phyloP scores from a whole-genome alignment of 2,797 vertebrate genomes.

The Intellagama lesueurii region DNA sequence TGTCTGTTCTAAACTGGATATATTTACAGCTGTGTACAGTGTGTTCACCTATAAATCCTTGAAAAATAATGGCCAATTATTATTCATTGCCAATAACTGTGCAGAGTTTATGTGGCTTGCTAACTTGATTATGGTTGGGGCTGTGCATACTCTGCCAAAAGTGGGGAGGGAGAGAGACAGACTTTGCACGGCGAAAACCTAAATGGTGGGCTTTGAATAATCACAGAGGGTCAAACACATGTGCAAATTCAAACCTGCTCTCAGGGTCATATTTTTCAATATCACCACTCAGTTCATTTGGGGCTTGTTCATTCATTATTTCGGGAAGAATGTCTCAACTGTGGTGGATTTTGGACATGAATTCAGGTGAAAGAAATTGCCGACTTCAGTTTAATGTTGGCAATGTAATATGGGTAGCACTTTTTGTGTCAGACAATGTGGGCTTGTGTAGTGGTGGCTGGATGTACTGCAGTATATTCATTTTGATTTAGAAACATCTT shows the following conservation, averaged over 20 bases:
- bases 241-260: conserved; percentile 4
- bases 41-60: background rate
- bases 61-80: background rate
- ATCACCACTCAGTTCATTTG: background rate
- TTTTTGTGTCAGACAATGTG: too few relatives aligned
- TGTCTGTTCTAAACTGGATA: background rate
- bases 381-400: too few relatives aligned
- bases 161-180: background rate
- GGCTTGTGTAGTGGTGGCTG: too few relatives aligned
- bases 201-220: conserved; percentile 13
- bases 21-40: background rate
- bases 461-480: too few relatives aligned
- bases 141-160: conserved; percentile 6
- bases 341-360: background rate
- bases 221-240: conserved; percentile 5
- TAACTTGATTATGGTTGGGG: background rate
- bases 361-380: too few relatives aligned
- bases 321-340: background rate
- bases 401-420: too few relatives aligned
- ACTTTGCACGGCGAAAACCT: background rate
- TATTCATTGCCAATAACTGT: background rate
- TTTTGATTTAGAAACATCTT: too few relatives aligned
- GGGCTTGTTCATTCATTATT: background rate
- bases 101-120: background rate
- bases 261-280: background rate